Base-by-base conservation (phyloP, 2,888 invertebrate genomes). In the Pseudanteris insignis region DNA sequence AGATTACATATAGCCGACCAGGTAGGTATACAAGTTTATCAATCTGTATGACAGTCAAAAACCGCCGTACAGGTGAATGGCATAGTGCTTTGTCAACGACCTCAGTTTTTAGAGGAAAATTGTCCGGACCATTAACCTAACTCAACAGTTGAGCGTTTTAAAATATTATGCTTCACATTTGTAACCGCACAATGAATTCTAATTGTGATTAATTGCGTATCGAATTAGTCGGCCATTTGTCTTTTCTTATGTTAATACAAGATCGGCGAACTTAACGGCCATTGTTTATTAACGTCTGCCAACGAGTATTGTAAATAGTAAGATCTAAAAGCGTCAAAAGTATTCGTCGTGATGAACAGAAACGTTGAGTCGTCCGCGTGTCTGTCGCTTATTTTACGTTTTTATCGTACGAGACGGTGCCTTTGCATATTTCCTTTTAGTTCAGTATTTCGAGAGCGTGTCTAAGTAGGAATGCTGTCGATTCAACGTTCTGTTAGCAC, bases 381-480 rank as follows among this genome's bases (percentile, higher is more conserved):
- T n/a, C n/a, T 18, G 50, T 40, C 15, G 37, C 8, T 24, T 30
- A 60, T 46, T 48, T 63, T 32, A 54, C 53, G 53, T 41, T 48
- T 48, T 18, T 15, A 33, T 30, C 33, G 18, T 32, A 34, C 28
- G 32, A 41, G 44, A 37, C 24, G 21, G 11, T 28, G 34, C 8
- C 33, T 54, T 50, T 36, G 29, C 38, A 63, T 54, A 41, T 11
- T 37, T 36, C 8, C 47, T 28, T 43, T 32, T 44, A 50, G 63
- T 66, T 63, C 24, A 51, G 40, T 46, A 29, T 40, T 53, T 59
- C 63, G 65, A 72, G 68, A 71, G 69, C 72, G 71, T 71, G 60
- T 66, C 70, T 37, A 70, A 72, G 34, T 21, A 51, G 63, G 69
- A 73, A 72, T 72, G 67, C 64, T 55, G 64, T 44, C 46, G 38